Evolutionary conservation across 2,888 invertebrate species (phyloP).

Genomic region (Orthonevra nobilis): DNA sequence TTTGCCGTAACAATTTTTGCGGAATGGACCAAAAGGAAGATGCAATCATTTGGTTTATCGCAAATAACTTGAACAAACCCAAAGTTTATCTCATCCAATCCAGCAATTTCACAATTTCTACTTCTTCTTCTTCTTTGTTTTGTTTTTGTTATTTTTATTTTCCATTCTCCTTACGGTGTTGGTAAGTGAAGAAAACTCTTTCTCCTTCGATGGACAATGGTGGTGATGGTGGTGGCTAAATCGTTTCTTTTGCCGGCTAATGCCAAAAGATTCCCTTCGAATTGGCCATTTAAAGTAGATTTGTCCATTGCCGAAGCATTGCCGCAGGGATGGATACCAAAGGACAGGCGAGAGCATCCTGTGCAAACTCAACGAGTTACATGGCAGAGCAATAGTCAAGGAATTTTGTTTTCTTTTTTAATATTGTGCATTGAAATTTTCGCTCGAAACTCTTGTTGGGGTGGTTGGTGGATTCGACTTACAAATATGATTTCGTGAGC

Average conservation of each 20-base stretch:
- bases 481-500: too few relatives aligned
- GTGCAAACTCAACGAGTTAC: conserved; percentile 40
- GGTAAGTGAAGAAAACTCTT: conserved; percentile 24
- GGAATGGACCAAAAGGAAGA: conserved; percentile 53
- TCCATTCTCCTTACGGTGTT: conserved; percentile 13
- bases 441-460: too few relatives aligned
- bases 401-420: too few relatives aligned
- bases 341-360: conserved; percentile 27
- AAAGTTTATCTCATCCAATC: conserved; percentile 65
- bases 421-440: too few relatives aligned
- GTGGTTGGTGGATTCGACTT: too few relatives aligned
- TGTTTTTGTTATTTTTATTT: conserved; percentile 10
- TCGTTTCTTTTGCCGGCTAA: conserved; percentile 54
- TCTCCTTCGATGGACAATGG: conserved; percentile 6
- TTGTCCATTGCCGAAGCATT: conserved; percentile 29
- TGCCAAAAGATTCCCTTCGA: conserved; percentile 54
- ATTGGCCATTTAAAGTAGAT: conserved; percentile 64
- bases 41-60: conserved; percentile 67
- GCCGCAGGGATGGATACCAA: conserved; percentile 32
- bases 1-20: conserved; percentile 58
- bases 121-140: conserved; percentile 2
- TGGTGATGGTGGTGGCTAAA: conserved; percentile 31
- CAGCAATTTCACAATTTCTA: conserved; percentile 57
- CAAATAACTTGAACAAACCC: conserved; percentile 66
- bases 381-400: conserved; percentile 26